phyloP scores from a whole-genome alignment of 2,113 vertebrate genomes.

The Neopipo cinnamomea region DNA sequence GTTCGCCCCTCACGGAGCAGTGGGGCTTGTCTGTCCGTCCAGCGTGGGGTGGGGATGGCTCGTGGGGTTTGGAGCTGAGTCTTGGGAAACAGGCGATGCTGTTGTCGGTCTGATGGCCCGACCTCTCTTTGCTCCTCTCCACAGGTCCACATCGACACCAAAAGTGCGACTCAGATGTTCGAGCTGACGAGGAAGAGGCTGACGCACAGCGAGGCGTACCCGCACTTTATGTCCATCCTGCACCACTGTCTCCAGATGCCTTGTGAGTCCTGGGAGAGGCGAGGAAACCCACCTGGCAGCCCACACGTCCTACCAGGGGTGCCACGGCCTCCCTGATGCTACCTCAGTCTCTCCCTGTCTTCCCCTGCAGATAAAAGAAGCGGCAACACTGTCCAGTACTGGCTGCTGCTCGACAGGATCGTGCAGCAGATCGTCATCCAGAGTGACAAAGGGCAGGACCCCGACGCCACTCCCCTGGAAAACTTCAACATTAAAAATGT shows the following conservation, averaged over 20 bases:
- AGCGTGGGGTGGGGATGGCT: neutral
- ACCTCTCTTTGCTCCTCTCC: neutral
- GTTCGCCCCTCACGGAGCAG: neutral
- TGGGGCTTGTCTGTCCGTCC: neutral
- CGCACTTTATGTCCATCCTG: constrained; percentile 98
- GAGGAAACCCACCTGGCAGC: neutral
- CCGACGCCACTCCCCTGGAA: constrained; percentile 92
- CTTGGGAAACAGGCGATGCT: rapidly evolving
- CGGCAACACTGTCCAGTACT: constrained; percentile 98
- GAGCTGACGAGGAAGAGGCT: constrained; percentile 95
- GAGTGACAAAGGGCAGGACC: constrained; percentile 97
- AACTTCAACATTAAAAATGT: constrained; percentile 99
- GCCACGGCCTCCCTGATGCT: neutral
- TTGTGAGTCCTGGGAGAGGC: constrained; percentile 78
- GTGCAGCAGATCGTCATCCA: constrained; percentile 98
- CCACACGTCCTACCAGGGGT: rapidly evolving
- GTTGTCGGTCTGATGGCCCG: rapidly evolving
- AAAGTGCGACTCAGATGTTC: constrained; percentile 96
- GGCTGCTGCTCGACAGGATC: constrained; percentile 95
- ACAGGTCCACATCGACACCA: constrained; percentile 96
- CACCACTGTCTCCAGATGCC: constrained; percentile 99
- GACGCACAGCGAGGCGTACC: constrained; percentile 94
- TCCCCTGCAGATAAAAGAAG: constrained; percentile 88
- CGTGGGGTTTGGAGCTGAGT: neutral
- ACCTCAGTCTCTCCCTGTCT: neutral